Percentiles rank a stretch among this genome's conserved stretches.
These are phyloP conservation scores for Dicycla oo DNA, from an alignment of 2,888 invertebrate genomes.

Conservation along the genomic window DNA sequence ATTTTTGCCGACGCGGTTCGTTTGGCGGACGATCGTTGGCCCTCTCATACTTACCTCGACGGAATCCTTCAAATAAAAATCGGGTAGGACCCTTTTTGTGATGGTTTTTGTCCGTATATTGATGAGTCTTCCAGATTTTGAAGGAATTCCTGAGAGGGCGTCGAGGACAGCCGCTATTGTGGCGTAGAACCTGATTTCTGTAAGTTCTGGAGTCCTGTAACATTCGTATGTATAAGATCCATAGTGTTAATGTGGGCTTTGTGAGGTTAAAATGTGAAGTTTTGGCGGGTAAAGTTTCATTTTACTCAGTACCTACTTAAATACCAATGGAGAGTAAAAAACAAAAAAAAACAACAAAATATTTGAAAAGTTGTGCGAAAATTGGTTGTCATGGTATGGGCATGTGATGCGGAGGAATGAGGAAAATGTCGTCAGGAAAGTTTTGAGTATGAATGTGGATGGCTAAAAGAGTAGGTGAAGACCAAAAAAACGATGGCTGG, in stretches of 20 bases:
- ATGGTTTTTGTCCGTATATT: conserved; percentile 86
- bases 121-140: conserved; percentile 85
- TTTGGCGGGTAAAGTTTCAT: conserved; percentile 1
- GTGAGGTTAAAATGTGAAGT: neutral
- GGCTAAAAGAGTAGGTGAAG: too few relatives aligned
- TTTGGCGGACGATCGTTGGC: conserved; percentile 80
- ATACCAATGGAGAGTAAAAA: too few relatives aligned
- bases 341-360: too few relatives aligned
- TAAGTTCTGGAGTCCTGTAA: conserved; percentile 55
- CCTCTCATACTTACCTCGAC: conserved; percentile 82
- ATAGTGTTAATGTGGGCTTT: conserved; percentile 18
- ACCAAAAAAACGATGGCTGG: too few relatives aligned
- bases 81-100: conserved; percentile 83
- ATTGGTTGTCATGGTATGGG: too few relatives aligned
- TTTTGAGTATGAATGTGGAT: too few relatives aligned
- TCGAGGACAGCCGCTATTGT: conserved; percentile 76
- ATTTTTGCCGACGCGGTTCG: conserved; percentile 88
- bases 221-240: conserved; percentile 29
- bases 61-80: conserved; percentile 90
- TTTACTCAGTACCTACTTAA: neutral
- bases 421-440: too few relatives aligned
- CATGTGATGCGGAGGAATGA: too few relatives aligned
- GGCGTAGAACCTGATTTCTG: conserved; percentile 63
- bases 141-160: conserved; percentile 82
- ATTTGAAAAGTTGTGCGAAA: too few relatives aligned